Conservation (phyloP, 2,797 vertebrate species). For the Nasua narica region DNA sequence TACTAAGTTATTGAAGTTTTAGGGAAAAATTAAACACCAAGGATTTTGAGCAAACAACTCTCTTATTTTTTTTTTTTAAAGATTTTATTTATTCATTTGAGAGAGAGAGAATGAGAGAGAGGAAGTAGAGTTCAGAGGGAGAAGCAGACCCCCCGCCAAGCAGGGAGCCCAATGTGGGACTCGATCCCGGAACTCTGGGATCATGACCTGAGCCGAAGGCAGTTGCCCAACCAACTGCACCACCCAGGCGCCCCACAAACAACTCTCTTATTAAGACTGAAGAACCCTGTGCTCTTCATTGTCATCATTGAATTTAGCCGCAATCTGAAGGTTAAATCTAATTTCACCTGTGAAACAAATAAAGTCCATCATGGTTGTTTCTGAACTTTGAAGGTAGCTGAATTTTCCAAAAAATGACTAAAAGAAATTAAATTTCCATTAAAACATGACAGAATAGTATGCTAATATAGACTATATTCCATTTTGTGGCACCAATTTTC, state of each 20-base stretch:
- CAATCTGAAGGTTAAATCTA: background rate
- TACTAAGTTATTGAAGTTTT: background rate
- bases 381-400: background rate
- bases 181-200: too few relatives aligned
- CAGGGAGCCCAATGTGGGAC: too few relatives aligned
- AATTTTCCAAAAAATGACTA: background rate
- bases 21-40: background rate
- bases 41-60: background rate
- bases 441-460: background rate
- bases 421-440: background rate
- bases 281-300: background rate
- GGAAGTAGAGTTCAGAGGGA: too few relatives aligned
- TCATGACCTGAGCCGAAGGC: too few relatives aligned
- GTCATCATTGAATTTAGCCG: background rate
- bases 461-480: background rate
- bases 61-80: too few relatives aligned
- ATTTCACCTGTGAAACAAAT: background rate
- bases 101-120: too few relatives aligned
- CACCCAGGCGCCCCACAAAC: too few relatives aligned
- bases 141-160: too few relatives aligned
- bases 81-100: too few relatives aligned
- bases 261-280: background rate
- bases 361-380: background rate
- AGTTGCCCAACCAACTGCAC: too few relatives aligned
- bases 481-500: background rate